Base-by-base conservation (phyloP, 1,140 invertebrate species). In the Drosophila erecta region DNA sequence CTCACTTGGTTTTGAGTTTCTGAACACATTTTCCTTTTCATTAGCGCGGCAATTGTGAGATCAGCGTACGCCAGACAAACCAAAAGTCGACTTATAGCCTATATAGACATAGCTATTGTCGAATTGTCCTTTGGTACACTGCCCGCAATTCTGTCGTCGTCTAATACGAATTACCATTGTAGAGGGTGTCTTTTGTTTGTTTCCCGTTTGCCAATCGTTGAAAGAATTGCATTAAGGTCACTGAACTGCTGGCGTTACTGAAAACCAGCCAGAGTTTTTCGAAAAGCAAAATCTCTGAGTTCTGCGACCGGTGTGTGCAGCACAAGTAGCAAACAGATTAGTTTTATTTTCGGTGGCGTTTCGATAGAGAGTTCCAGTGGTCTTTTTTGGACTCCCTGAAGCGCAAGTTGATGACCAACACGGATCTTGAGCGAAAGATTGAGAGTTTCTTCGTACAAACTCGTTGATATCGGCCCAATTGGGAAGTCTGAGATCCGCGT, bases 211-310 rank as follows among this genome's bases (percentile, higher is more conserved):
- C 87, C 71, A 92, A 92, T 92, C 81, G 90, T 92, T 90, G 73
- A 83, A 76, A 90, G 90, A 91, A 92, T 92, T 80, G 90, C 90
- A 92, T 91, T 91, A 92, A 92, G 90, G 90, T 90, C 75, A 54
- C 49, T 62, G 57, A 71, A 37, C 67, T 71, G 67, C 51, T 49
- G 24, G 24, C 15, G 22, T 38, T 66, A 41, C 12, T 33, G 14
- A 51, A 54, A 53, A 54, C 46, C 33, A 81, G 64, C 57, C 59
- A 57, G 54, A 50, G 62, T 33, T 35, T 49, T 27, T 41, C 38
- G 24, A 33, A 33, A 40, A 30, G 15, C 4, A 10, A 56, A 35
- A 38, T 49, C 66, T 49, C 67, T 78, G 75, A 62, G 79, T 53
- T 69, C 50, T 47, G 66, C 44, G 50, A 92, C 90, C 90, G 40